A percentile compares a stretch with the other conserved stretches of the same genome.
Evolutionary conservation across 1,140 invertebrate genomes (phyloP).

Genomic region (Eciton burchellii): DNA sequence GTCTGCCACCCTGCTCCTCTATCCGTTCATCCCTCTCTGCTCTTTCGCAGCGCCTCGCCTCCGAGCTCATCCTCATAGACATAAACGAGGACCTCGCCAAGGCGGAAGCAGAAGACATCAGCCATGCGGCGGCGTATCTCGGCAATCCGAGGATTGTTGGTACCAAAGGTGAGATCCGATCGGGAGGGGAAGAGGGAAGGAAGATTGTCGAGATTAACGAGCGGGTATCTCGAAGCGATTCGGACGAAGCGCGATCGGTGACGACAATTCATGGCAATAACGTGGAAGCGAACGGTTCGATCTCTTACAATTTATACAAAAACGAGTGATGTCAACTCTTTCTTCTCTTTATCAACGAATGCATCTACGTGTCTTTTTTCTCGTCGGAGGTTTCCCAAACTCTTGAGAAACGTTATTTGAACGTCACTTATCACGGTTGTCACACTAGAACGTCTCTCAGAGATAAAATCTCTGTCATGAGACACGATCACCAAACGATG

Average conservation of each 20-base stretch:
- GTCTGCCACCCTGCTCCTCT: slow-evolving; percentile 11
- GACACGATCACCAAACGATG: too few species aligned
- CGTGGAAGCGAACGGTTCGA: too few species aligned
- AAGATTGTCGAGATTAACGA: slow-evolving; percentile 40
- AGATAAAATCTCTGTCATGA: too few species aligned
- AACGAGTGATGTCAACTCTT: not conserved
- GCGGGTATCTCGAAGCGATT: slow-evolving; percentile 39
- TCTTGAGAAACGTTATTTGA: too few species aligned
- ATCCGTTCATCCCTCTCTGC: slow-evolving; percentile 10
- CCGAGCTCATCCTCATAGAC: slow-evolving; percentile 87
- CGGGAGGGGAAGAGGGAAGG: not conserved
- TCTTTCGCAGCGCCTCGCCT: slow-evolving; percentile 85
- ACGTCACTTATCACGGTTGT: too few species aligned
- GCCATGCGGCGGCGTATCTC: slow-evolving; percentile 87
- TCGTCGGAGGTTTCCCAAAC: too few species aligned
- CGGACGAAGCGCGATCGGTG: slow-evolving; percentile 24
- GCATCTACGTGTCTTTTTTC: too few species aligned
- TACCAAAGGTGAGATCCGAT: slow-evolving; percentile 76
- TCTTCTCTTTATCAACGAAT: not conserved
- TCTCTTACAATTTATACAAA: not conserved
- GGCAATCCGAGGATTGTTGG: slow-evolving; percentile 79
- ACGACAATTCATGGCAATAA: slow-evolving; percentile 8
- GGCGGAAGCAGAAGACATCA: slow-evolving; percentile 88
- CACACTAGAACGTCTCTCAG: too few species aligned
- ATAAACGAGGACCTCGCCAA: slow-evolving; percentile 86